Conservation (phyloP, 92 coral and sea anemone species). For the Bergia puertoricense region DNA sequence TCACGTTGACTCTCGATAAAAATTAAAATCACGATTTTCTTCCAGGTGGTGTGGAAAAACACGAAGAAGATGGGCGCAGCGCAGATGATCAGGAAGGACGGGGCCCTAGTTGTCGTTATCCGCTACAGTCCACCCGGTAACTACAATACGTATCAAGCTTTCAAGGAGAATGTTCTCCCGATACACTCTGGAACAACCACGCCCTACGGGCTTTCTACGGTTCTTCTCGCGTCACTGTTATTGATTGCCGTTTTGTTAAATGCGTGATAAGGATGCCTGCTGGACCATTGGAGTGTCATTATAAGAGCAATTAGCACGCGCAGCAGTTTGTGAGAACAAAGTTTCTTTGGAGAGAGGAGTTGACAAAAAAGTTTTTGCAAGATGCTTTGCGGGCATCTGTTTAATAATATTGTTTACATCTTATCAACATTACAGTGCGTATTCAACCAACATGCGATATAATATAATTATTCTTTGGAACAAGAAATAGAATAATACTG, state of each 20-base stretch:
- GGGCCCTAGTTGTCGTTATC: slow-evolving; percentile 65
- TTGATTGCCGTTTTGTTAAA: slow-evolving; percentile 14
- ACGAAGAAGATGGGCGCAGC: slow-evolving; percentile 81
- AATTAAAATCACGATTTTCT: background rate
- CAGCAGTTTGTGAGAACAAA: too few relatives aligned
- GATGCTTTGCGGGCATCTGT: too few relatives aligned
- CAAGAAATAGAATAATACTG: too few relatives aligned
- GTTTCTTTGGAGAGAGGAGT: too few relatives aligned
- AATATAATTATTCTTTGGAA: too few relatives aligned
- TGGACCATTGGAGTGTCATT: background rate
- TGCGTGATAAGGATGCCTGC: background rate
- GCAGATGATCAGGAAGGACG: slow-evolving; percentile 56
- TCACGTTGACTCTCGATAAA: background rate
- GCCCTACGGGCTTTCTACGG: background rate
- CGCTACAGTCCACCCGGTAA: slow-evolving; percentile 87
- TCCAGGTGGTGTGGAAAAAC: slow-evolving; percentile 82
- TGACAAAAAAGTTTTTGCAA: too few relatives aligned
- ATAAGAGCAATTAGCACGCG: too few relatives aligned
- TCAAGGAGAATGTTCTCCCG: slow-evolving; percentile 57
- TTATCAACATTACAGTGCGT: too few relatives aligned
- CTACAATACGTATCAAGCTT: slow-evolving; percentile 47
- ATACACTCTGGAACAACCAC: slow-evolving; percentile 1
- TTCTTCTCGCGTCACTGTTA: background rate
- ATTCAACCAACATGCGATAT: too few relatives aligned
- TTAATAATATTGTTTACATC: too few relatives aligned